These are phyloP conservation scores for Chaetophractus vellerosus DNA, from an alignment of 2,797 vertebrate species.

Conservation along the genomic window DNA sequence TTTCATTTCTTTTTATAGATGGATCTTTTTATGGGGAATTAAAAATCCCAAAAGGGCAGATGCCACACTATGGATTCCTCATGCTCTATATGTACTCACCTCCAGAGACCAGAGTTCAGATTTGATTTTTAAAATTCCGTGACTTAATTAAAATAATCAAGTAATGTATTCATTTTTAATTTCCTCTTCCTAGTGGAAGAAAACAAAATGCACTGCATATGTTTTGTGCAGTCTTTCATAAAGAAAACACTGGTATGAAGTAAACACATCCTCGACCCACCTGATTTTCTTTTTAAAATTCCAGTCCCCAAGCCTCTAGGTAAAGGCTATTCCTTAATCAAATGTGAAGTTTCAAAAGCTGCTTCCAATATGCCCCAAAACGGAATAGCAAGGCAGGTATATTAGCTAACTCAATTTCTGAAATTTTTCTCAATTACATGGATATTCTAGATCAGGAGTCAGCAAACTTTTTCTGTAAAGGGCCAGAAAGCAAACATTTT, in stretches of 20 bases:
- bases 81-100: fast-evolving
- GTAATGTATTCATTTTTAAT: neutral
- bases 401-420: neutral
- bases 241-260: neutral
- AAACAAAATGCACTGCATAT: neutral
- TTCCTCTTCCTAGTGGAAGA: neutral
- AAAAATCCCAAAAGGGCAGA: slow-evolving; percentile 23
- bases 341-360: slow-evolving; percentile 5
- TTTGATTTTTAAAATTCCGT: slow-evolving; percentile 1
- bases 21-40: neutral
- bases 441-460: neutral
- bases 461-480: neutral
- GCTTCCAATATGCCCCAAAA: neutral
- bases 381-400: neutral
- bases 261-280: neutral
- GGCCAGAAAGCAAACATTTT: neutral
- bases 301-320: neutral
- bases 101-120: neutral
- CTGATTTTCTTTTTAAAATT: neutral
- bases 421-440: neutral
- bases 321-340: neutral
- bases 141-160: slow-evolving; percentile 28
- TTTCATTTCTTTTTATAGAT: neutral
- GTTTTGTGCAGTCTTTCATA: neutral
- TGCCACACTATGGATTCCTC: neutral